A percentile compares a stretch with the other conserved stretches of the same genome.
Evolutionary conservation across 2,888 invertebrate species (phyloP).

Genomic region (Lycophotia porphyrea): DNA sequence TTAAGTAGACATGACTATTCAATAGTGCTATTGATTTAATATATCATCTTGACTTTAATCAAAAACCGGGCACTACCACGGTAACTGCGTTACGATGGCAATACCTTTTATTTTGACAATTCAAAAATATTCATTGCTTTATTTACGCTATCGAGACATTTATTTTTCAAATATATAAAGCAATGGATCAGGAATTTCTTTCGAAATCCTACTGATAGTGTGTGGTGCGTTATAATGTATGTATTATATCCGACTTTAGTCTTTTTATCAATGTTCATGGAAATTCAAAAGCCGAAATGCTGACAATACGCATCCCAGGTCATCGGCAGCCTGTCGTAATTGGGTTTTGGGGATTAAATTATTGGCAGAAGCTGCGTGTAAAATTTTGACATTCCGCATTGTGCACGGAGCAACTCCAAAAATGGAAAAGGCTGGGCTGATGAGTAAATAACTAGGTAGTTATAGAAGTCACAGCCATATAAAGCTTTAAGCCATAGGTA

Average conservation of each 20-base stretch:
- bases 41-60: not conserved
- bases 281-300: not conserved
- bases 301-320: conserved; percentile 16
- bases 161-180: not conserved
- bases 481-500: not conserved
- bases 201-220: not conserved
- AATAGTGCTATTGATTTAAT: not conserved
- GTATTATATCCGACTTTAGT: not conserved
- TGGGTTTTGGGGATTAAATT: conserved; percentile 30
- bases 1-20: not conserved
- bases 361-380: conserved; percentile 1
- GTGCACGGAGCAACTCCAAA: not conserved
- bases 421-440: not conserved
- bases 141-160: not conserved
- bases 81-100: not conserved
- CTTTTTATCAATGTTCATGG: not conserved
- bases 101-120: not conserved
- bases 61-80: not conserved
- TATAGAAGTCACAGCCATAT: not conserved
- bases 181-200: not conserved
- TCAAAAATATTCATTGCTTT: not conserved
- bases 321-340: conserved; percentile 12
- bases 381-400: conserved; percentile 26
- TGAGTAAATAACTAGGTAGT: not conserved
- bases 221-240: not conserved